These are phyloP conservation scores for Ormyrus rosae DNA, from an alignment of 2,888 invertebrate species.

Conservation along the genomic window DNA sequence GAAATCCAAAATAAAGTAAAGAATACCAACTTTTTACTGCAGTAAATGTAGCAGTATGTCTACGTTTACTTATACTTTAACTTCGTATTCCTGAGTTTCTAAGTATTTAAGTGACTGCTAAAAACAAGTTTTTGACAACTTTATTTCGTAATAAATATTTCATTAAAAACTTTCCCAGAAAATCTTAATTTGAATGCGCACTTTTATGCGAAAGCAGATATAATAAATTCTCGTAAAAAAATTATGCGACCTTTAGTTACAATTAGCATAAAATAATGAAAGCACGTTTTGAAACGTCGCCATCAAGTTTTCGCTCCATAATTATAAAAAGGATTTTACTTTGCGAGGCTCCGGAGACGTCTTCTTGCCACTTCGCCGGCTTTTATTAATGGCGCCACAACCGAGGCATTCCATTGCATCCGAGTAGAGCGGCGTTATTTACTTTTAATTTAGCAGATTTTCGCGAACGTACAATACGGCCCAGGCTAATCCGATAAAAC, in stretches of 20 bases:
- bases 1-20: no score
- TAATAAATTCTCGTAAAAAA: constrained; percentile 4
- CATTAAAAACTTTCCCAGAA: no score
- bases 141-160: no score
- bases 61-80: no score
- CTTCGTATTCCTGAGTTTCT: no score
- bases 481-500: constrained; percentile 21
- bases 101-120: no score
- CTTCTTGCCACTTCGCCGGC: neutral
- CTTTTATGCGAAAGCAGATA: neutral
- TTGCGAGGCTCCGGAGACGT: neutral
- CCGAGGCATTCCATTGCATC: constrained; percentile 9
- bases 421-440: constrained; percentile 12
- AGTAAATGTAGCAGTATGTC: no score
- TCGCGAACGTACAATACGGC: constrained; percentile 3
- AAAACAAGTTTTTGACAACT: no score
- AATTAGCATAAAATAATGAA: constrained; percentile 32
- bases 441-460: constrained; percentile 44
- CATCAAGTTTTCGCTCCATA: constrained; percentile 22
- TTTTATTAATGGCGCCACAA: constrained; percentile 9
- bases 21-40: no score
- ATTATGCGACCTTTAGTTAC: neutral
- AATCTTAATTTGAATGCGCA: neutral
- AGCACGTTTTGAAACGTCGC: constrained; percentile 9
- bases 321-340: constrained; percentile 15